phyloP scores from a whole-genome alignment of 1,140 invertebrate genomes.

The Dryas iulia region DNA sequence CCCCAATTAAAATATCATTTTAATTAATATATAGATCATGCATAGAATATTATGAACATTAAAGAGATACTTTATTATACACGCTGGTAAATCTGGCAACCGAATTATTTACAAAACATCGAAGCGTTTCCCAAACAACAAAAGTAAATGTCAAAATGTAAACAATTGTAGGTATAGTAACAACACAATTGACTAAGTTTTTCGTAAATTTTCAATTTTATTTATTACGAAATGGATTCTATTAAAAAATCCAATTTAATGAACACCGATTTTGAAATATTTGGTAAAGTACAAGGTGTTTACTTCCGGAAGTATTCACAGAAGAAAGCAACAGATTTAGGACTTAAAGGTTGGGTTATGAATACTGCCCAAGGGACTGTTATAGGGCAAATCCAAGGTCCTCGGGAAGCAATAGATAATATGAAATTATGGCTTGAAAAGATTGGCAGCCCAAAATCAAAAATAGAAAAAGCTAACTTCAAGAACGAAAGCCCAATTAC shows the following conservation, averaged over 20 bases:
- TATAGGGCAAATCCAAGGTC: conserved; percentile 83
- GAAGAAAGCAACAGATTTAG: conserved; percentile 78
- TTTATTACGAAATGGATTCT: conserved; percentile 37
- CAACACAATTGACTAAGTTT: not conserved
- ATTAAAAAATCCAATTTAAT: conserved; percentile 43
- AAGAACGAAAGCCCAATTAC: conserved; percentile 63
- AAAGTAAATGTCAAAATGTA: conserved; percentile 38
- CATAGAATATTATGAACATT: too few relatives aligned
- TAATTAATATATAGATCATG: too few relatives aligned
- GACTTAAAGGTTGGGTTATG: conserved; percentile 84
- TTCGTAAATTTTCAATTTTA: not conserved
- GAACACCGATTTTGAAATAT: conserved; percentile 80
- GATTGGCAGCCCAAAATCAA: conserved; percentile 83
- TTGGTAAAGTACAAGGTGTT: conserved; percentile 82
- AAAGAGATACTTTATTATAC: not conserved
- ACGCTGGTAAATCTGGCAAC: not conserved
- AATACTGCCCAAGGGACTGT: conserved; percentile 84
- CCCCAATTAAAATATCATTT: too few relatives aligned
- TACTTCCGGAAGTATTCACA: conserved; percentile 83
- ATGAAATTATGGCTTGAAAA: conserved; percentile 84
- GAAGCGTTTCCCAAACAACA: conserved; percentile 40
- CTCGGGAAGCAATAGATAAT: conserved; percentile 73
- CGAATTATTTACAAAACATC: not conserved
- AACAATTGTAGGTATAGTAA: conserved; percentile 4
- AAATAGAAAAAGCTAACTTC: conserved; percentile 83